These are phyloP conservation scores for Sebastes steindachneri DNA, from an alignment of 2,797 vertebrate species.

Conservation along the genomic window DNA sequence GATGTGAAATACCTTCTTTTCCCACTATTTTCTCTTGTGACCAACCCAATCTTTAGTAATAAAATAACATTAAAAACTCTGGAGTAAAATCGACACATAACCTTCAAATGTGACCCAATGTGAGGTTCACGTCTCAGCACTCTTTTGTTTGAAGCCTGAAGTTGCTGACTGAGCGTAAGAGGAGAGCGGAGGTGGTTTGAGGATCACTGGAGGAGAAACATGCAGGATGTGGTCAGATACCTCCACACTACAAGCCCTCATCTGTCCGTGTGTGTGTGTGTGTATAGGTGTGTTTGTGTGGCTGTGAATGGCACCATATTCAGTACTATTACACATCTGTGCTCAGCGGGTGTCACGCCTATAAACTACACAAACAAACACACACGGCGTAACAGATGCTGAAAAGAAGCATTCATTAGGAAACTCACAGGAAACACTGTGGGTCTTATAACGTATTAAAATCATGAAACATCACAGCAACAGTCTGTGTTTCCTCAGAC, in stretches of 20 bases:
- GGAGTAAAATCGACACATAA: background rate
- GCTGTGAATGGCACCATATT: constrained; percentile 63
- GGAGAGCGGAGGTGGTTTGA: constrained; percentile 45
- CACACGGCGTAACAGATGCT: constrained; percentile 39
- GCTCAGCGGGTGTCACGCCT: constrained; percentile 65
- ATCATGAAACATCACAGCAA: constrained; percentile 1
- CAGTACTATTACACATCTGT: constrained; percentile 69
- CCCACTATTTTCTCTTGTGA: background rate
- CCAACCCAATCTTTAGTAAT: background rate
- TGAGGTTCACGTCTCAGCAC: constrained; percentile 8
- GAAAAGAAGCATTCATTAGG: constrained; percentile 68
- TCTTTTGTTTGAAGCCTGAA: constrained; percentile 34
- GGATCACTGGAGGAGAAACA: constrained; percentile 58
- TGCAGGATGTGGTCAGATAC: constrained; percentile 75
- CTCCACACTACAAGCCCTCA: constrained; percentile 62
- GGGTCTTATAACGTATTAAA: constrained; percentile 9
- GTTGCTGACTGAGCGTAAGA: constrained; percentile 60
- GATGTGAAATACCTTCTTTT: background rate
- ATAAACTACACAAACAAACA: constrained; percentile 71
- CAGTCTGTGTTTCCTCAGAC: background rate
- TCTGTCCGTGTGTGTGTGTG: constrained; percentile 26
- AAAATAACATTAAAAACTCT: background rate
- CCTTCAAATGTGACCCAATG: constrained; percentile 16
- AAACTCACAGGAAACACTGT: constrained; percentile 31
- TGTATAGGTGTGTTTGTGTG: constrained; percentile 40